These are phyloP conservation scores for Bombylius major DNA, from an alignment of 2,888 invertebrate genomes.

Conservation along the genomic window DNA sequence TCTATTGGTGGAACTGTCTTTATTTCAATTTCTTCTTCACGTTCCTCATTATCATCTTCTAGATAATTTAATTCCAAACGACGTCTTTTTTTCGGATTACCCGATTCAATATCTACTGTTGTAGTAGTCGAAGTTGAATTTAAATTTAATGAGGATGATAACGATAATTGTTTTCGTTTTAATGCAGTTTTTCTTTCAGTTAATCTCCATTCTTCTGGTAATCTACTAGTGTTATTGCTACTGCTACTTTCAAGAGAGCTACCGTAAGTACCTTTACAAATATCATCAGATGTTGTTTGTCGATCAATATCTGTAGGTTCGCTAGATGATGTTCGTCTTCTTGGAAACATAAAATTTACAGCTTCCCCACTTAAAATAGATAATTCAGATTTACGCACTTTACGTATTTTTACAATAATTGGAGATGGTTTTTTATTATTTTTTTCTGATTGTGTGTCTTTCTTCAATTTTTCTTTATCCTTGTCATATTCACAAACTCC, in stretches of 20 bases:
- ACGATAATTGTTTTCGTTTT: background rate
- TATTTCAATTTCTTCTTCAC: no score
- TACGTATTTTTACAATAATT: constrained; percentile 61
- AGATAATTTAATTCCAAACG: background rate
- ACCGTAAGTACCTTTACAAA: constrained; percentile 18
- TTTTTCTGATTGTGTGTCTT: background rate
- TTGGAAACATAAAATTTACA: constrained; percentile 76
- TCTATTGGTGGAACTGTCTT: no score
- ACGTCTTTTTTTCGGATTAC: background rate
- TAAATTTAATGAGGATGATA: background rate
- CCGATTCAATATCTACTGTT: background rate
- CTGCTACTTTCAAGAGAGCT: constrained; percentile 19
- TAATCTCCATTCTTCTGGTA: constrained; percentile 9
- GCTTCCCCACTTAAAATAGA: constrained; percentile 71
- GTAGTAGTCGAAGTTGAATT: background rate
- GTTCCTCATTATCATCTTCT: no score
- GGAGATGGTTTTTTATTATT: constrained; percentile 24
- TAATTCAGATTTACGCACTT: constrained; percentile 59
- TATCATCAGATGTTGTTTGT: constrained; percentile 36
- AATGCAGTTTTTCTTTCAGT: constrained; percentile 1
- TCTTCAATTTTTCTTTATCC: background rate
- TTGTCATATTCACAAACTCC: background rate
- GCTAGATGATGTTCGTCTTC: constrained; percentile 28
- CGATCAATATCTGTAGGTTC: constrained; percentile 41
- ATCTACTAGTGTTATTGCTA: background rate